These are phyloP conservation scores for Adela reaumurella DNA, from an alignment of 2,888 invertebrate species.

Conservation along the genomic window DNA sequence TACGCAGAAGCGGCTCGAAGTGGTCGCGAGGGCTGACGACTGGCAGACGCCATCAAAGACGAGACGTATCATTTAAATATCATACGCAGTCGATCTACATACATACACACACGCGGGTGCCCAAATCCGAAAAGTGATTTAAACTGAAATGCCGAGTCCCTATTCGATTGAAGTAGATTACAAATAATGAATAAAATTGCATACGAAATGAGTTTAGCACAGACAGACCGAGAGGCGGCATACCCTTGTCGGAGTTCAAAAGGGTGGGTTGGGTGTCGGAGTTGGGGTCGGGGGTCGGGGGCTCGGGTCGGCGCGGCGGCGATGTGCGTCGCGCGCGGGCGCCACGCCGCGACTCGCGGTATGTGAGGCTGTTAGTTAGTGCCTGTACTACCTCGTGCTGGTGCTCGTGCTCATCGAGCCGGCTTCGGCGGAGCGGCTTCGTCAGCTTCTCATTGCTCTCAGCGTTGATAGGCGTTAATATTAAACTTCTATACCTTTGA, in stretches of 20 bases:
- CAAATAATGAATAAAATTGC: constrained; percentile 58
- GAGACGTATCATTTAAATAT: constrained; percentile 40
- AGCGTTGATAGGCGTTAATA: too few relatives aligned
- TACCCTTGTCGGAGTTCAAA: constrained; percentile 24
- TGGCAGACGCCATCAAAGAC: constrained; percentile 27
- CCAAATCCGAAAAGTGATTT: constrained; percentile 53
- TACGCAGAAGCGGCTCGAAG: constrained; percentile 6
- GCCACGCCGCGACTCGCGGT: constrained; percentile 3
- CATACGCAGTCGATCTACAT: constrained; percentile 24
- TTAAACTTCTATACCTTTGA: too few relatives aligned
- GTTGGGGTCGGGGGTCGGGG: constrained; percentile 11
- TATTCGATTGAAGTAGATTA: constrained; percentile 55
- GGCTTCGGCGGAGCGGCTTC: too few relatives aligned
- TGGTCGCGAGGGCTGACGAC: neutral
- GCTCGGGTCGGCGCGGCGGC: constrained; percentile 19
- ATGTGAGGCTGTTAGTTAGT: neutral
- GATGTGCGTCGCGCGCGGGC: constrained; percentile 25
- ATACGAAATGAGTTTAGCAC: constrained; percentile 41
- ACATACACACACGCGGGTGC: constrained; percentile 28
- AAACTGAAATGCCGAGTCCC: constrained; percentile 32
- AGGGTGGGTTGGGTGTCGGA: constrained; percentile 19
- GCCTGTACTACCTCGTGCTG: neutral
- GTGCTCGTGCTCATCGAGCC: too few relatives aligned
- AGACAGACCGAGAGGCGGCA: constrained; percentile 33
- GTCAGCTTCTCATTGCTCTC: too few relatives aligned